A percentile compares a stretch with the other conserved stretches of the same genome.
These are phyloP conservation scores for Callosobruchus maculatus DNA, from an alignment of 2,888 invertebrate genomes.

Conservation along the genomic window DNA sequence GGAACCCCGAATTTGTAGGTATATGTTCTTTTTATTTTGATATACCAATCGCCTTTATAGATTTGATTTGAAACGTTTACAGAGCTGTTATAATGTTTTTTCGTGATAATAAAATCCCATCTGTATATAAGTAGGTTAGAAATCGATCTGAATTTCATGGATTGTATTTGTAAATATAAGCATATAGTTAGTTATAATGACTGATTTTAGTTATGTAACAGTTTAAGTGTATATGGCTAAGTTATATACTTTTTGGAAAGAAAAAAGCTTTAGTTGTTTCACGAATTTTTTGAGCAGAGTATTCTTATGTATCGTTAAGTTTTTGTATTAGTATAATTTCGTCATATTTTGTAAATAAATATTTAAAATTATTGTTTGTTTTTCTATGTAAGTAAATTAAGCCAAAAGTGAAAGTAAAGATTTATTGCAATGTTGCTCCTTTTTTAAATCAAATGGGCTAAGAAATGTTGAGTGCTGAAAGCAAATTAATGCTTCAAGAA, in stretches of 20 bases:
- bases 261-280: not conserved
- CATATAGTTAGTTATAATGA: not conserved
- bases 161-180: not conserved
- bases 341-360: not conserved
- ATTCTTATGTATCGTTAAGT: not conserved
- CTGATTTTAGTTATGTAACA: not conserved
- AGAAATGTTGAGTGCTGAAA: too few relatives aligned
- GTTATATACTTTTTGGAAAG: not conserved
- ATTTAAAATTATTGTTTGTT: not conserved
- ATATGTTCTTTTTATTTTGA: not conserved
- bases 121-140: not conserved
- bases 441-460: too few relatives aligned
- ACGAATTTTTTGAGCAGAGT: not conserved
- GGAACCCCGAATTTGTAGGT: too few relatives aligned
- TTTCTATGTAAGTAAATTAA: too few relatives aligned
- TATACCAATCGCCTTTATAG: not conserved
- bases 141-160: not conserved
- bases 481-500: too few relatives aligned
- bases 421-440: too few relatives aligned
- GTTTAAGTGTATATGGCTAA: not conserved
- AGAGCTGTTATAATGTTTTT: not conserved
- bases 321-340: not conserved
- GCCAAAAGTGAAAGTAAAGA: too few relatives aligned
- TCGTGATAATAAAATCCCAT: not conserved
- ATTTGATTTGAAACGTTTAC: not conserved